Conservation (phyloP, 2,113 vertebrate genomes). For the Tupaia tana region DNA sequence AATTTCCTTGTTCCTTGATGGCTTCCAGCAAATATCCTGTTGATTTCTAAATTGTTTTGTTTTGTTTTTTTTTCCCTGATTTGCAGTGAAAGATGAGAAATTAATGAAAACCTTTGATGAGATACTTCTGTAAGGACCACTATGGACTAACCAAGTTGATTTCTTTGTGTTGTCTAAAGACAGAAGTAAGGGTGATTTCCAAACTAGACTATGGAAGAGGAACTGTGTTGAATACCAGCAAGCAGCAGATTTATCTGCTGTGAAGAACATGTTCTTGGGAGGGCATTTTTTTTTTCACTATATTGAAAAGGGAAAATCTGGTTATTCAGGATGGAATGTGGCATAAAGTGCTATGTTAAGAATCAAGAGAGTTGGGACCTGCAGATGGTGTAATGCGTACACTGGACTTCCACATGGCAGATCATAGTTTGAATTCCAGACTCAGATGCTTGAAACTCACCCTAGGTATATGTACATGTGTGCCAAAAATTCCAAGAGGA, state of each 20-base stretch:
- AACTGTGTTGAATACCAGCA: not conserved
- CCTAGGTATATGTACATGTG: too few relatives aligned
- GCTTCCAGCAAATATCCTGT: not conserved
- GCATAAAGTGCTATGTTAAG: not conserved
- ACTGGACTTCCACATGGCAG: too few relatives aligned
- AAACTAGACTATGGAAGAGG: not conserved
- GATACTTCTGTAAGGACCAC: conserved; percentile 52
- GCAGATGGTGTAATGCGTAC: too few relatives aligned
- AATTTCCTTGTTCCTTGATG: conserved; percentile 54
- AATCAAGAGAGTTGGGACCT: not conserved
- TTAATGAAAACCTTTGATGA: not conserved
- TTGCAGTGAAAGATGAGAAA: conserved; percentile 12
- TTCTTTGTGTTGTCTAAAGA: conserved; percentile 49
- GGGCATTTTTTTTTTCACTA: not conserved
- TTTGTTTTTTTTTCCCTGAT: conserved; percentile 13
- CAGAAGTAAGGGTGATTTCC: not conserved
- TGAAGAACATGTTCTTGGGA: not conserved
- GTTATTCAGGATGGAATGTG: not conserved
- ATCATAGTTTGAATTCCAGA: too few relatives aligned
- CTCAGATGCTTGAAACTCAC: too few relatives aligned
- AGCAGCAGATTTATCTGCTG: accelerated
- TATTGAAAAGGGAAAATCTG: accelerated
- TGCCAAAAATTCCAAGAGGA: too few relatives aligned
- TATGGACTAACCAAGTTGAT: not conserved
- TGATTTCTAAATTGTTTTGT: not conserved